phyloP scores from a whole-genome alignment of 2,888 invertebrate species.

The Junonia oenone region DNA sequence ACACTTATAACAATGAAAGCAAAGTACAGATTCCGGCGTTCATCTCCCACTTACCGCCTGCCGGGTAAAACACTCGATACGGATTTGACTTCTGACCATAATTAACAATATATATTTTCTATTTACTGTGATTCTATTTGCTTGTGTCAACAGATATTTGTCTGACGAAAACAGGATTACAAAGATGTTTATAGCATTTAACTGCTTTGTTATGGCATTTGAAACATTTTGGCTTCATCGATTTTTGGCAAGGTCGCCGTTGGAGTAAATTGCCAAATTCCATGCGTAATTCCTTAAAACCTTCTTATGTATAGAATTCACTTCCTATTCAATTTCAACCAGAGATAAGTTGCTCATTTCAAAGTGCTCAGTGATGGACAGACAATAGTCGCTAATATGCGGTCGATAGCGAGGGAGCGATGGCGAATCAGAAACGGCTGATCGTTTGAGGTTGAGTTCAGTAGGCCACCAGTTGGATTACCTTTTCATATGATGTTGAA shows the following conservation, averaged over 20 bases:
- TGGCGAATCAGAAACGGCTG: not conserved
- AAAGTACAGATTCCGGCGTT: conserved; percentile 46
- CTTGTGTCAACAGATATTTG: not conserved
- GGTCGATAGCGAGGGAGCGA: not conserved
- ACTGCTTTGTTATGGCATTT: not conserved
- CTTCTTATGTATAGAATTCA: not conserved
- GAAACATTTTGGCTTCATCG: not conserved
- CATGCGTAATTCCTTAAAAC: no score
- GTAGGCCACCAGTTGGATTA: not conserved
- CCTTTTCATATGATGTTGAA: not conserved
- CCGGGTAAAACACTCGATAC: conserved; percentile 48
- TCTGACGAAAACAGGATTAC: not conserved
- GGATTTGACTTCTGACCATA: conserved; percentile 46
- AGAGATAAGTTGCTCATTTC: no score
- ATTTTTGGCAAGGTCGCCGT: conserved; percentile 1
- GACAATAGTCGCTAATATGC: not conserved
- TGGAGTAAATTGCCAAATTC: no score
- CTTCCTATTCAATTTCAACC: not conserved
- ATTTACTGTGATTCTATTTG: conserved; percentile 12
- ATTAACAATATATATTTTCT: conserved; percentile 31
- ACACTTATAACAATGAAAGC: conserved; percentile 39
- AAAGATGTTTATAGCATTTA: not conserved
- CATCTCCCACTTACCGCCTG: conserved; percentile 28
- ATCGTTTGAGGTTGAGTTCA: not conserved
- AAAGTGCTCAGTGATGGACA: not conserved